Percentiles rank a stretch among this genome's conserved stretches.
phyloP scores from a whole-genome alignment of 2,888 invertebrate genomes.

The Noctua janthe region DNA sequence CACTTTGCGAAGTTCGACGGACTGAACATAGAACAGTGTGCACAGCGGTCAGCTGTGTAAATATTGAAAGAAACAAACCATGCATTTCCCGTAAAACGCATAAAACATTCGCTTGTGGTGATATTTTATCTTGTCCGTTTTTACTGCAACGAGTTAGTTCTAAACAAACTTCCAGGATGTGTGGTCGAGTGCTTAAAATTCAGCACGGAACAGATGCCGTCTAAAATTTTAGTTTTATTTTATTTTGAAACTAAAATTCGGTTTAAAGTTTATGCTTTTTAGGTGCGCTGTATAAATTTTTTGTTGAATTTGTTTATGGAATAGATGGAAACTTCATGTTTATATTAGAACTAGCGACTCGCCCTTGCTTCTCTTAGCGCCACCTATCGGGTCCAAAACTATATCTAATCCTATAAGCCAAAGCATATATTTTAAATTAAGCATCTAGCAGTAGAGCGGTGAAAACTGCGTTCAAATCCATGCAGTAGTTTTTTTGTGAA shows the following conservation, averaged over 20 bases:
- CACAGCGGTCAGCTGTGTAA: slow-evolving; percentile 54
- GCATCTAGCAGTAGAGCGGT: too few species aligned
- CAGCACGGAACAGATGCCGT: slow-evolving; percentile 77
- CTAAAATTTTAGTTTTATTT: slow-evolving; percentile 78
- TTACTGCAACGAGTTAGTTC: slow-evolving; percentile 79
- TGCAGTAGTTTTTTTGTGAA: too few species aligned
- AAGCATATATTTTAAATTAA: too few species aligned
- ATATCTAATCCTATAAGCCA: too few species aligned
- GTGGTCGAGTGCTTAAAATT: slow-evolving; percentile 78
- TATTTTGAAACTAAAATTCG: slow-evolving; percentile 69
- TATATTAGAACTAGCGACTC: background rate
- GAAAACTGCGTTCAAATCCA: too few species aligned
- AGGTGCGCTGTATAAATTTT: slow-evolving; percentile 55
- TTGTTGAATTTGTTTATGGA: slow-evolving; percentile 40
- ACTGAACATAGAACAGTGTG: background rate
- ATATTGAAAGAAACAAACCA: slow-evolving; percentile 65
- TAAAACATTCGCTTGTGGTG: slow-evolving; percentile 69
- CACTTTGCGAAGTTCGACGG: slow-evolving; percentile 20
- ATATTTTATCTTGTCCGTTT: slow-evolving; percentile 79
- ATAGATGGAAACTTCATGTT: slow-evolving; percentile 33
- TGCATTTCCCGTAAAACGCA: slow-evolving; percentile 51
- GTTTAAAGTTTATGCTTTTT: slow-evolving; percentile 71
- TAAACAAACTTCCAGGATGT: slow-evolving; percentile 81
- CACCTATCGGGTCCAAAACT: too few species aligned
- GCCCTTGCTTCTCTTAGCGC: too few species aligned